These are phyloP conservation scores for Lasiurus cinereus DNA, from an alignment of 2,113 vertebrate species.

Conservation along the genomic window DNA sequence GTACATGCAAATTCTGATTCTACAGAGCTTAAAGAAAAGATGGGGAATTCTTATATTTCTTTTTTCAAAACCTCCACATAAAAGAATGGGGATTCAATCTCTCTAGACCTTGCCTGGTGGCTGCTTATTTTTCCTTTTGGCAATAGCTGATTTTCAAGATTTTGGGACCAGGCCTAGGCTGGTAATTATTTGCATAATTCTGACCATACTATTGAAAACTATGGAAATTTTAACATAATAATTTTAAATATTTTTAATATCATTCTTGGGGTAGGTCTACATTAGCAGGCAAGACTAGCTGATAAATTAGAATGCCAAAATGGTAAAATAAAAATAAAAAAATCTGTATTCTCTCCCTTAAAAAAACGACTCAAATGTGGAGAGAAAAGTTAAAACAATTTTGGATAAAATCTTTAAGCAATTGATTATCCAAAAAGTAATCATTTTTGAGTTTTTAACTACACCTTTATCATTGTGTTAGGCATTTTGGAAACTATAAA, in stretches of 20 bases:
- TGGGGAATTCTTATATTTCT: not conserved
- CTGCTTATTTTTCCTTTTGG: not conserved
- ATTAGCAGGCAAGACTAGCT: not conserved
- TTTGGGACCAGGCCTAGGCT: not conserved
- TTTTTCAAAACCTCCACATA: not conserved
- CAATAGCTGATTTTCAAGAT: not conserved
- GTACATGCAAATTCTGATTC: not conserved
- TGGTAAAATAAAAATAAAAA: not conserved
- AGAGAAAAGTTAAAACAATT: not conserved
- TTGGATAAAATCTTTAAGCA: conserved; percentile 23
- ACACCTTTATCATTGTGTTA: not conserved
- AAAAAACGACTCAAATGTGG: not conserved
- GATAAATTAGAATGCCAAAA: not conserved
- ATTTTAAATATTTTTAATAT: conserved; percentile 27
- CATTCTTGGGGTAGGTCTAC: not conserved
- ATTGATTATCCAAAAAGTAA: not conserved
- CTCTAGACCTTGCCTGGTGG: not conserved
- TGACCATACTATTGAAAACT: not conserved
- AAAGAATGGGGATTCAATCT: not conserved
- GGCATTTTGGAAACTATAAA: conserved; percentile 24
- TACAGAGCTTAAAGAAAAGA: not conserved
- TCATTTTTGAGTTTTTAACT: conserved; percentile 17
- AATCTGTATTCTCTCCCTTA: not conserved
- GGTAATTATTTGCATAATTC: not conserved
- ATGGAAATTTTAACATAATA: not conserved